Conservation (phyloP, 1,140 invertebrate genomes). For the Halictus rubicundus region DNA sequence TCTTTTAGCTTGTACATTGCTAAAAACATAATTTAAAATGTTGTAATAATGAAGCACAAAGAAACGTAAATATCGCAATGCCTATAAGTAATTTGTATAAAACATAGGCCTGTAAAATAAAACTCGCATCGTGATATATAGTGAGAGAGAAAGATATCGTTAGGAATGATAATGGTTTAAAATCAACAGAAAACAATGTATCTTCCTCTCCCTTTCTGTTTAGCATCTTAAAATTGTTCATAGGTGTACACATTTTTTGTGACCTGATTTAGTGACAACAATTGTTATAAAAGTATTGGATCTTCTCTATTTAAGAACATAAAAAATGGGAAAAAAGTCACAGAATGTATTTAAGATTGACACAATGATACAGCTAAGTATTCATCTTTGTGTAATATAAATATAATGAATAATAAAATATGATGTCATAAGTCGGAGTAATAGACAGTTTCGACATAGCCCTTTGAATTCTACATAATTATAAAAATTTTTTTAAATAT, state of each 20-base stretch:
- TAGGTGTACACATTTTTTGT: conserved; percentile 66
- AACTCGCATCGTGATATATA: conserved; percentile 48
- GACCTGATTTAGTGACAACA: conserved; percentile 71
- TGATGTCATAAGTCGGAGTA: conserved; percentile 52
- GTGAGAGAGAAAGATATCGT: conserved; percentile 22
- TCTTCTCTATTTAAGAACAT: conserved; percentile 70
- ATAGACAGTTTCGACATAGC: conserved; percentile 24
- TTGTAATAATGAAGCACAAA: conserved; percentile 47
- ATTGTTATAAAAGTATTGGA: conserved; percentile 61
- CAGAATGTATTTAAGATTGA: conserved; percentile 69
- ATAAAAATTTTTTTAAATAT: conserved; percentile 12
- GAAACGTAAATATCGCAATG: conserved; percentile 63
- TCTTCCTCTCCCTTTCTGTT: conserved; percentile 38
- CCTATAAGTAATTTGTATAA: conserved; percentile 70
- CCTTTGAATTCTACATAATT: conserved; percentile 17
- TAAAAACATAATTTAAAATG: conserved; percentile 24
- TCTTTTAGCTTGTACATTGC: conserved; percentile 62
- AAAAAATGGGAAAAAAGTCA: conserved; percentile 61
- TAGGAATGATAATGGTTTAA: conserved; percentile 34
- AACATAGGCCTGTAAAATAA: conserved; percentile 68
- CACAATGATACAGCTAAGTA: conserved; percentile 72
- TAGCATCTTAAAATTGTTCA: conserved; percentile 21
- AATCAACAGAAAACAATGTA: conserved; percentile 32
- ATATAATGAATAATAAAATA: conserved; percentile 73
- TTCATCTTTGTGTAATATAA: conserved; percentile 77